phyloP scores from a whole-genome alignment of 2,888 invertebrate species.

The Lottia scabra region DNA sequence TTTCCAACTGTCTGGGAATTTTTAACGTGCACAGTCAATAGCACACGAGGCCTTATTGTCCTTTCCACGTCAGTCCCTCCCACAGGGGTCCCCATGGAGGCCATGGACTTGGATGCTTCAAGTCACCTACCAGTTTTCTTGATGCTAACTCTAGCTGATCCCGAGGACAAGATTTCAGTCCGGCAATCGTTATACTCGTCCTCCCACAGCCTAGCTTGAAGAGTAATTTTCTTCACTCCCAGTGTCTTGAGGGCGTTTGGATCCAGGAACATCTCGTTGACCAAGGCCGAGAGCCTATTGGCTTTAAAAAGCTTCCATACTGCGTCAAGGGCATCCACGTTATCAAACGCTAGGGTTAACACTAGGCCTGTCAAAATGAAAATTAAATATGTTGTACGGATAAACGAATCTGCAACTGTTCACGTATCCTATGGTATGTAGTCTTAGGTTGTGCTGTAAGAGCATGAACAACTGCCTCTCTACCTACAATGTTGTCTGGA shows the following conservation, averaged over 20 bases:
- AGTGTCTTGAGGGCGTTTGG: slow-evolving; percentile 37
- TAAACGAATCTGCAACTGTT: no score
- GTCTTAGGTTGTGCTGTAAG: no score
- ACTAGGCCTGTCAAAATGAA: slow-evolving; percentile 43
- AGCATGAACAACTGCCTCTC: no score
- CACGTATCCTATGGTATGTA: no score
- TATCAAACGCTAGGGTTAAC: slow-evolving; percentile 51
- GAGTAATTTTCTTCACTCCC: slow-evolving; percentile 35
- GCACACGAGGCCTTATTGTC: no score
- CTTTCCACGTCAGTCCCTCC: no score
- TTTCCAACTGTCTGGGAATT: no score
- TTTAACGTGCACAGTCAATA: no score
- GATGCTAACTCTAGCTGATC: slow-evolving; percentile 1
- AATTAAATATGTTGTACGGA: no score
- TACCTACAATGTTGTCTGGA: no score
- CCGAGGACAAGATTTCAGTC: slow-evolving; percentile 35
- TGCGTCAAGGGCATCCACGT: slow-evolving; percentile 38
- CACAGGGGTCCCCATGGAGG: no score
- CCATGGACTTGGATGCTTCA: no score
- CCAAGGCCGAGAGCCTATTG: slow-evolving; percentile 37
- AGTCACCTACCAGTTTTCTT: slow-evolving; percentile 18
- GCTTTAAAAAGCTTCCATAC: slow-evolving; percentile 42
- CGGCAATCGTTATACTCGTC: slow-evolving; percentile 52
- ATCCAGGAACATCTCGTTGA: slow-evolving; percentile 49
- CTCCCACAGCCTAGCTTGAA: slow-evolving; percentile 54